Conservation (phyloP, 2,888 invertebrate genomes). For the Serripes groenlandicus region DNA sequence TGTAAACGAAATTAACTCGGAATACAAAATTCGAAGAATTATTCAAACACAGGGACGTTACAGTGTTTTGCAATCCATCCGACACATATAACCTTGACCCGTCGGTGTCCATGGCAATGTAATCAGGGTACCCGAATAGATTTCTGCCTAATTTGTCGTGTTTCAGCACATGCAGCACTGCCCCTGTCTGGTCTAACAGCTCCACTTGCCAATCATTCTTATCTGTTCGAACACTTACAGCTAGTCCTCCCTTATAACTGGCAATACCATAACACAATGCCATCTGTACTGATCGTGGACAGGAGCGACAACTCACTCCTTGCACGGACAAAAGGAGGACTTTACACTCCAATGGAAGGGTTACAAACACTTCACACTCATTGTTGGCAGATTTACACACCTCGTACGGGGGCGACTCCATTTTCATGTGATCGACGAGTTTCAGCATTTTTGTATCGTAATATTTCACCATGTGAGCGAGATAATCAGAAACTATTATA, state of each 20-base stretch:
- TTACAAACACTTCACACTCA: conserved; percentile 43
- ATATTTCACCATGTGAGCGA: conserved; percentile 52
- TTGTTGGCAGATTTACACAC: conserved; percentile 40
- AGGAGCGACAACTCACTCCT: conserved; percentile 18
- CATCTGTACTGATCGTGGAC: conserved; percentile 29
- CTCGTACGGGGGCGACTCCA: conserved; percentile 49
- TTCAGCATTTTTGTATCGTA: conserved; percentile 54
- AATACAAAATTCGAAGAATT: conserved; percentile 35
- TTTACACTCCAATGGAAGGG: conserved; percentile 49
- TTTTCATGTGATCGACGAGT: conserved; percentile 38
- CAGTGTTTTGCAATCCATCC: conserved; percentile 40
- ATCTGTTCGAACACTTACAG: conserved; percentile 46
- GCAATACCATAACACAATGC: conserved; percentile 56
- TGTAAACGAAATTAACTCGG: conserved; percentile 40
- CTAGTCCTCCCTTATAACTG: conserved; percentile 47
- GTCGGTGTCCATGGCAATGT: conserved; percentile 45
- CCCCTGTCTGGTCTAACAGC: conserved; percentile 42
- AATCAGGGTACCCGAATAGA: conserved; percentile 54
- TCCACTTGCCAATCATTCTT: conserved; percentile 53
- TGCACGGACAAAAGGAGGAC: conserved; percentile 26
- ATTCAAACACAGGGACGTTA: conserved; percentile 44
- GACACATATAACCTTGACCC: conserved; percentile 49
- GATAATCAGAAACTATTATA: conserved; percentile 52
- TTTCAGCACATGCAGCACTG: conserved; percentile 50
- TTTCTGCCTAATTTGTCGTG: conserved; percentile 45